Base-by-base conservation (phyloP, 2,797 vertebrate species). In the Xyrichtys novacula region DNA sequence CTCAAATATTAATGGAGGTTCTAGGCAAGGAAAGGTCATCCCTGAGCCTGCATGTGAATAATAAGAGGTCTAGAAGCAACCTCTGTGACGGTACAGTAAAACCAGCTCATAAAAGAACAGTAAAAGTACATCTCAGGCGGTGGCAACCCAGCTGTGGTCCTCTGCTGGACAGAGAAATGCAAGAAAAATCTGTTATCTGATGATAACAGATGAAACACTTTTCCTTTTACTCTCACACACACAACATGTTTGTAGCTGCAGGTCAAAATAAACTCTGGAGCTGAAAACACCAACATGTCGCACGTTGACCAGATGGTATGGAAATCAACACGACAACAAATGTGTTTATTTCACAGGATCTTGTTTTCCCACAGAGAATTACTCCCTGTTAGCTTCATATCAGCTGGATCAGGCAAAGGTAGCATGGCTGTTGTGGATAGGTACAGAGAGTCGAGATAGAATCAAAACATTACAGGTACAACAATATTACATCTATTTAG, bases 1-100 rank as follows among this genome's bases (percentile, higher is more conserved):
- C 48, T 88, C 73, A 89, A 90, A 89, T 87, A 89, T 90, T 85
- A 87, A 92, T 89, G 57, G 65, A 59, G 75, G 80, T 76, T 66
- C 55, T 74, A 63, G 83, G 80, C 61, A 72, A 71, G 56, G 64
- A 90, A 88, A 90, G 81, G 85, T 90, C 88, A 88, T 74, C 40
- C 43, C 58, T 80, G 71, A 76, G 74, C 84, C 81, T 79, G 20
- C 29, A 32, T 32, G 50, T 67, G 81, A 88, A 90, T 90, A 81
- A 74, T 74, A 86, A 85, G 55, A 69, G 39, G 50, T 54, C 34
- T 39, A 42, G 50, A 60, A 63, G 52, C 61, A 71, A 65, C 53
- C 8, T 29, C 57, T 44, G 46, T 68, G 22, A 66, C 74, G 63
- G 61, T 61, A 34, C 40, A 68, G 34, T 50, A 58, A 60, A 25